Evolutionary conservation across 1,140 invertebrate genomes (phyloP), one percentile per base, ranked within the genome.

Genomic region (Zaprionus nigranus): DNA sequence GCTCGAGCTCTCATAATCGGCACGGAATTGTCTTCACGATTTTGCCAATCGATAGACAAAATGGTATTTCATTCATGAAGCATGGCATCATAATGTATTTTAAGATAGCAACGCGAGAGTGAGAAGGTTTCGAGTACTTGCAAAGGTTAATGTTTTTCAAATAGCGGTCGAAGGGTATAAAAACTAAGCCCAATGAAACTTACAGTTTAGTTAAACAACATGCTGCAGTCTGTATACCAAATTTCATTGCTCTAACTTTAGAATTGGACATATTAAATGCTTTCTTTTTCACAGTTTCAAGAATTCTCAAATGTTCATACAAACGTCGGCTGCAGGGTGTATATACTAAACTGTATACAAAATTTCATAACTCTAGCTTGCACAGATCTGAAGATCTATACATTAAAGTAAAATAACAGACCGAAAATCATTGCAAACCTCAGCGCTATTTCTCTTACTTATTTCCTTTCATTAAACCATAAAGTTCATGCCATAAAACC

Each of bases 11-110:
- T 7, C 62, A 17, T 36, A 63, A 63, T 63, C 61, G 34, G 28
- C 49, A 30, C 53, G 61, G 49, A 51, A 63, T 34, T 11, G 13
- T 63, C 46, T 53, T 53, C 30, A 63, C 61, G 61, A 63, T 58
- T 71, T 54, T 43, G 20, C n/a, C n/a, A 62, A 26, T 46, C 54
- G 60, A 26, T 38, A 58, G 56, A 57, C 20, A 30, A 30, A 57
- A 49, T 57, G 53, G 34, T 38, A 46, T 49, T 69, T 62, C 28
- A 61, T 53, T 68, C 15, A 38, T 53, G 30, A 30, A 20, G 38
- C 13, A 38, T 20, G 56, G 30, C 17, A 62, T 30, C n/a, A 62
- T 46, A 43, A 43, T 46, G 2, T 20, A 17, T 46, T 46, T 46
- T 34, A 3, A 34, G 28, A 30, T 30, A 30, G 28, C 0, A 9